phyloP scores from a whole-genome alignment of 64 coral and sea anemone genomes.

The Exaiptasia diaphana region DNA sequence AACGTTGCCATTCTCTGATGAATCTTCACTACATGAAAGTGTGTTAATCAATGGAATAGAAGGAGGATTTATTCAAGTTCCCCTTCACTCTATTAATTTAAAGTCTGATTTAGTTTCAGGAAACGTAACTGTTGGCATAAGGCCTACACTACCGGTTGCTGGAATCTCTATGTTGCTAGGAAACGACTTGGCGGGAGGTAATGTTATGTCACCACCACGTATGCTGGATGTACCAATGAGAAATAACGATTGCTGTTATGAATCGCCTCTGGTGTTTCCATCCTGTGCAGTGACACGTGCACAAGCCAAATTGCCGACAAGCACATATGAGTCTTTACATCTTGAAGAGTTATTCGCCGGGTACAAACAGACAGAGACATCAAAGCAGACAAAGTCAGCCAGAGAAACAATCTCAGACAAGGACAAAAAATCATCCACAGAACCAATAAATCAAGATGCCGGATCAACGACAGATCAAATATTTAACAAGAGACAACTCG shows the following conservation, averaged over 20 bases:
- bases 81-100: slow-evolving; percentile 50
- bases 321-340: too few relatives aligned
- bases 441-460: too few relatives aligned
- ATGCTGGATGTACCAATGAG: neutral
- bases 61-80: slow-evolving; percentile 38
- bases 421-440: too few relatives aligned
- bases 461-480: too few relatives aligned
- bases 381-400: too few relatives aligned
- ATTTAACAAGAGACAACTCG: too few relatives aligned
- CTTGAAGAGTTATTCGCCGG: too few relatives aligned
- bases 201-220: neutral
- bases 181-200: slow-evolving; percentile 59
- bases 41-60: slow-evolving; percentile 61
- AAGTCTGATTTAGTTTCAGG: slow-evolving; percentile 35
- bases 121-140: neutral
- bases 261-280: slow-evolving; percentile 37
- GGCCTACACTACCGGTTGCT: slow-evolving; percentile 28
- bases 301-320: too few relatives aligned
- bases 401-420: too few relatives aligned
- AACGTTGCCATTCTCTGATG: slow-evolving; percentile 44
- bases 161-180: slow-evolving; percentile 33
- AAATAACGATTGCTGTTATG: too few relatives aligned
- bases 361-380: too few relatives aligned
- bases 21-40: slow-evolving; percentile 21
- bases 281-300: slow-evolving; percentile 64